phyloP scores from a whole-genome alignment of 37 sponge, comb jelly and placozoan genomes.

The Geodia barretti region DNA sequence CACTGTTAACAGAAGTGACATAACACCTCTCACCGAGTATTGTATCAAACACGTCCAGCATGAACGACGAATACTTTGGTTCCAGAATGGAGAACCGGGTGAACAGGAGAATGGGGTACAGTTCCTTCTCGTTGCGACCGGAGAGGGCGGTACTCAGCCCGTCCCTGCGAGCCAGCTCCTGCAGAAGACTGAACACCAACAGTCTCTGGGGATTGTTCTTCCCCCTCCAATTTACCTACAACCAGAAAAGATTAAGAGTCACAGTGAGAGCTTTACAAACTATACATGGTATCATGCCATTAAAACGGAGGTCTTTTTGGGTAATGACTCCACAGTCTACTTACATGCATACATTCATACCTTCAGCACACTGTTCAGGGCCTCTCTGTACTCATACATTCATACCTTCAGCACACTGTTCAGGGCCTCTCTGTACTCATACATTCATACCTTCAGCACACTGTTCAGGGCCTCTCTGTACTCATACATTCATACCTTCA shows the following conservation, averaged over 20 bases:
- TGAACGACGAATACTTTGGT: constrained; percentile 60
- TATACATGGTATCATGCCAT: background rate
- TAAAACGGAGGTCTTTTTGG: background rate
- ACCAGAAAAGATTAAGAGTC: background rate
- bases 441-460: too few species aligned
- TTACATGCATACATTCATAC: too few species aligned
- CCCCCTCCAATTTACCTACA: constrained; percentile 9
- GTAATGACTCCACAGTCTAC: background rate
- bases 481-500: too few species aligned
- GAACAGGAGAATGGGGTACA: constrained; percentile 85
- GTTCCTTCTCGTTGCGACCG: constrained; percentile 78
- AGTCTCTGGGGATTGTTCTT: constrained; percentile 2
- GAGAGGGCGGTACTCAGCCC: constrained; percentile 84
- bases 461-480: too few species aligned
- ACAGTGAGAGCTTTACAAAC: too few species aligned
- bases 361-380: too few species aligned
- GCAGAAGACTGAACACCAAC: constrained; percentile 78
- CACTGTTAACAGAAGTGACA: background rate
- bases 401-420: too few species aligned
- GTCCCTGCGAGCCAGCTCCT: constrained; percentile 90
- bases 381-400: too few species aligned
- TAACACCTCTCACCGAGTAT: constrained; percentile 55
- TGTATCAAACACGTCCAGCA: constrained; percentile 61
- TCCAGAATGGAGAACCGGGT: constrained; percentile 48
- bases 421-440: too few species aligned